A percentile compares a stretch with the other conserved stretches of the same genome.
Conservation (phyloP, 2,888 invertebrate species). For the Serripes groenlandicus region DNA sequence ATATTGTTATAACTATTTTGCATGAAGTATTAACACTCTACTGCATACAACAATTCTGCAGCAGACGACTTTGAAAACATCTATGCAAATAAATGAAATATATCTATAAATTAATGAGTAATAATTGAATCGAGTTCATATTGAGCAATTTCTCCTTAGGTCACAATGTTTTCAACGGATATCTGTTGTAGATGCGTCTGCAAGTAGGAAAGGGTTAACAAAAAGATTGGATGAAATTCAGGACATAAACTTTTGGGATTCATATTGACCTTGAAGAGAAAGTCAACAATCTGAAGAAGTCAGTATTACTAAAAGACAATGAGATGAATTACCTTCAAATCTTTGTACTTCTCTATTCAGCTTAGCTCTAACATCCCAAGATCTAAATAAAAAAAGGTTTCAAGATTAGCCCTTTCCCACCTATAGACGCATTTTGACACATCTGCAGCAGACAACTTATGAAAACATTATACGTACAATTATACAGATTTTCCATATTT, state of each 20-base stretch:
- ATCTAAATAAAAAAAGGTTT: slow-evolving; percentile 71
- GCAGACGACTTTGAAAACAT: neutral
- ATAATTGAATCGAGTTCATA: neutral
- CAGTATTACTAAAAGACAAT: slow-evolving; percentile 5
- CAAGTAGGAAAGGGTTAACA: neutral
- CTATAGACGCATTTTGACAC: neutral
- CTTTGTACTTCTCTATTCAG: slow-evolving; percentile 72
- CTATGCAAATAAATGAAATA: no score
- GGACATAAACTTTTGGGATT: no score
- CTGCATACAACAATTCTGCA: neutral
- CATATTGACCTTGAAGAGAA: no score
- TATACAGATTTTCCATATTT: no score
- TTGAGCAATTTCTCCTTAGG: neutral
- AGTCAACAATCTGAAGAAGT: no score
- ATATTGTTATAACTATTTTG: no score
- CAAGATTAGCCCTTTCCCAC: no score
- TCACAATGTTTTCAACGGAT: neutral
- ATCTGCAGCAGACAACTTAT: neutral
- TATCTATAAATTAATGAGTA: no score
- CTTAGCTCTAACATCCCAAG: slow-evolving; percentile 78
- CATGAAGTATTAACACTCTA: no score
- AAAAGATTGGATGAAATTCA: no score
- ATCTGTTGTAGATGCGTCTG: neutral
- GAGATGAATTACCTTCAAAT: slow-evolving; percentile 72
- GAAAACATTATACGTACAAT: no score